Conservation (phyloP, 2,888 invertebrate species). For the Cylindroiulus punctatus region DNA sequence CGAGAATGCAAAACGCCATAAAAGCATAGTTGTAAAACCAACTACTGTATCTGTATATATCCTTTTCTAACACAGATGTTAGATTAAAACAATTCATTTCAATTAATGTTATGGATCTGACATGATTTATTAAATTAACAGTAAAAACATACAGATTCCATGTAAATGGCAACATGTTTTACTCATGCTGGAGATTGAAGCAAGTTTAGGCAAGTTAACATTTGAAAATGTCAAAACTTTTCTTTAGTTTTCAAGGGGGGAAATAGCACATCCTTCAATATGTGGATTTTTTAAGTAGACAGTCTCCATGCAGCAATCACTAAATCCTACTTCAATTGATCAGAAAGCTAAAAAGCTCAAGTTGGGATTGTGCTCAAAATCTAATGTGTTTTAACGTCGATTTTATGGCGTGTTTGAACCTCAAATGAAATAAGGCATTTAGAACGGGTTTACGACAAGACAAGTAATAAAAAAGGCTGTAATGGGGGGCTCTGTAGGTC, state of each 20-base stretch:
- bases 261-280: background rate
- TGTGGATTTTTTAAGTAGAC: background rate
- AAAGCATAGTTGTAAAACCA: too few relatives aligned
- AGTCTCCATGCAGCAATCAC: background rate
- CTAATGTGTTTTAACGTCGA: background rate
- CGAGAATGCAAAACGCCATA: too few relatives aligned
- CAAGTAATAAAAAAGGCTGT: background rate
- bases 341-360: background rate
- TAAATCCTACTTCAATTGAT: conserved; percentile 3
- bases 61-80: too few relatives aligned
- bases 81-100: too few relatives aligned
- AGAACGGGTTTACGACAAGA: conserved; percentile 11
- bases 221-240: too few relatives aligned
- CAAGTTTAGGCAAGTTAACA: too few relatives aligned
- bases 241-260: background rate
- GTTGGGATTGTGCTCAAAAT: background rate
- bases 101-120: too few relatives aligned
- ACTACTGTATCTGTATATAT: too few relatives aligned
- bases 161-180: too few relatives aligned
- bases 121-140: too few relatives aligned
- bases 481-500: background rate
- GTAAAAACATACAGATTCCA: too few relatives aligned
- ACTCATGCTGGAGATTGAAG: too few relatives aligned
- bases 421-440: conserved; percentile 18
- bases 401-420: conserved; percentile 8